phyloP scores from a whole-genome alignment of 2,888 invertebrate species.

The Tridacna gigas region DNA sequence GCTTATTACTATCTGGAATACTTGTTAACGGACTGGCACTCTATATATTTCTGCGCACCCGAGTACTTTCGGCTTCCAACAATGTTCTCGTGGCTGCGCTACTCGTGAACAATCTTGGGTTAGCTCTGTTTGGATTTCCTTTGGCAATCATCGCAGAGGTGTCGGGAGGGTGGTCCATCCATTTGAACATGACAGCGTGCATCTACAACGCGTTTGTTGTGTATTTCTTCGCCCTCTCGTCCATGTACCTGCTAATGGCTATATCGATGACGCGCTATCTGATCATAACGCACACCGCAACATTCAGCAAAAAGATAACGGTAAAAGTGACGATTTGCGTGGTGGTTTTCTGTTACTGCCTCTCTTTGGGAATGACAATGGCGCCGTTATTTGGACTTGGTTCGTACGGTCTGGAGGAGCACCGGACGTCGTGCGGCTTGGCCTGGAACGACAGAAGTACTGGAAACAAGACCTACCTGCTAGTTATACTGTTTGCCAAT shows the following conservation, averaged over 20 bases:
- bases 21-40: not conserved
- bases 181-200: not conserved
- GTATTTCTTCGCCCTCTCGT: slow-evolving; percentile 22
- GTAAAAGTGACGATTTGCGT: too few relatives aligned
- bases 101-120: slow-evolving; percentile 1
- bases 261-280: slow-evolving; percentile 8
- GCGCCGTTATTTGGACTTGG: slow-evolving; percentile 31
- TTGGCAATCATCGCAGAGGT: slow-evolving; percentile 28
- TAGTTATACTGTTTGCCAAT: slow-evolving; percentile 4
- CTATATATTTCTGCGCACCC: not conserved
- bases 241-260: slow-evolving; percentile 18
- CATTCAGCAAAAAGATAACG: not conserved
- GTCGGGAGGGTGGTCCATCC: slow-evolving; percentile 13
- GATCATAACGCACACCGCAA: not conserved
- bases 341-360: not conserved
- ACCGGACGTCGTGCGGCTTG: slow-evolving; percentile 35
- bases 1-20: not conserved
- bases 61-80: not conserved
- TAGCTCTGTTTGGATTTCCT: not conserved
- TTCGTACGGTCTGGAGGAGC: slow-evolving; percentile 35
- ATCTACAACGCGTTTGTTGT: slow-evolving; percentile 12
- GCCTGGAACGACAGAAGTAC: slow-evolving; percentile 29
- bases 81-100: slow-evolving; percentile 14
- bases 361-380: slow-evolving; percentile 7
- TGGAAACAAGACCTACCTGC: slow-evolving; percentile 1